Evolutionary conservation across 2,797 vertebrate genomes (phyloP).

Genomic region (Sternarchorhynchus goeldii): DNA sequence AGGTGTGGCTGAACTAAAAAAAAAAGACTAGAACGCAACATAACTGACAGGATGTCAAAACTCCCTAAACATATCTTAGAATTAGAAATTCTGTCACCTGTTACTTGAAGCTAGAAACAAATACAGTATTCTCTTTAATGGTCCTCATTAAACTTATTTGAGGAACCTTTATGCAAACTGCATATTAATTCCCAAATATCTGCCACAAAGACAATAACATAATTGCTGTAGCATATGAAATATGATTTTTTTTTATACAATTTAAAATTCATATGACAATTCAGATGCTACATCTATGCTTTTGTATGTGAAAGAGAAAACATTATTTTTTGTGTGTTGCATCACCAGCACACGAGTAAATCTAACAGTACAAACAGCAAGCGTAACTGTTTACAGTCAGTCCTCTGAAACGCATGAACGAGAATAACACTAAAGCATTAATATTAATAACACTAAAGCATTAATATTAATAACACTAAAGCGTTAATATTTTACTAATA

Average conservation of each 20-base stretch:
- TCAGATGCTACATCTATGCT: background rate
- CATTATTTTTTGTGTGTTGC: background rate
- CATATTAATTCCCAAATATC: no score
- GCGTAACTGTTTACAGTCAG: constrained; percentile 5
- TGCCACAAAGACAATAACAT: no score
- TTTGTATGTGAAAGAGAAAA: constrained; percentile 3
- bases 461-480: background rate
- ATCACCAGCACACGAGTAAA: background rate
- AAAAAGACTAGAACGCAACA: background rate
- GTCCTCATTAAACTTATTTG: no score
- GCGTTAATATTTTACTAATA: no score
- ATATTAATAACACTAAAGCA: background rate
- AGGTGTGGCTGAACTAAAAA: background rate
- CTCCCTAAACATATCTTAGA: no score
- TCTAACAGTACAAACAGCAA: background rate
- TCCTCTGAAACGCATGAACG: constrained; percentile 12
- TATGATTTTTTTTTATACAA: background rate
- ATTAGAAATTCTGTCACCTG: background rate
- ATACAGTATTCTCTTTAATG: no score
- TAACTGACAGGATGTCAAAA: background rate
- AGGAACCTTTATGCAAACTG: no score
- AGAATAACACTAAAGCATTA: background rate
- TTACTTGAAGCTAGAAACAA: background rate
- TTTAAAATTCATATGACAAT: background rate
- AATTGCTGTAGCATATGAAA: no score